Evolutionary conservation across 2,888 invertebrate genomes (phyloP).

Genomic region (Tetrapedia diversipes): DNA sequence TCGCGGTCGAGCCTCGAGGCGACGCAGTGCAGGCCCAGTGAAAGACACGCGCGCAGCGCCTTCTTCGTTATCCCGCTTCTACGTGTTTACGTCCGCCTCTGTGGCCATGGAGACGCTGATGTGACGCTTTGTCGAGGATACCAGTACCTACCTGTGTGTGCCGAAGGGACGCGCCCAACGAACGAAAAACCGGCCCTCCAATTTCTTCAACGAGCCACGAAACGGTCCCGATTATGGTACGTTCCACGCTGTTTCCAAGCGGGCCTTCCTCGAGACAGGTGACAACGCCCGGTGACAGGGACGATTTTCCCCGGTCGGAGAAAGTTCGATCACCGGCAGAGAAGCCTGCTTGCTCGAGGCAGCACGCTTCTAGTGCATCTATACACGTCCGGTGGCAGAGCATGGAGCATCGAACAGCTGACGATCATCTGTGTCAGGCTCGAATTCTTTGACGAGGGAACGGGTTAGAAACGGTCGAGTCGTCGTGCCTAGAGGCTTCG

Average conservation of each 20-base stretch:
- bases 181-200: constrained; percentile 13
- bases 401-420: constrained; percentile 32
- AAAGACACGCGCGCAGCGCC: constrained; percentile 13
- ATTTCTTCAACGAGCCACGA: constrained; percentile 14
- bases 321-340: constrained; percentile 52
- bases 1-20: constrained; percentile 3
- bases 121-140: constrained; percentile 26
- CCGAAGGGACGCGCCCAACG: constrained; percentile 31
- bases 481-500: not conserved
- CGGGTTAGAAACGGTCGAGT: not conserved
- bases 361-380: no score
- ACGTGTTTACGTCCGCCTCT: constrained; percentile 37
- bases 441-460: not conserved
- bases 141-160: no score
- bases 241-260: constrained; percentile 40
- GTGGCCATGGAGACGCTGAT: constrained; percentile 46
- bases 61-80: constrained; percentile 3
- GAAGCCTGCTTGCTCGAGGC: no score
- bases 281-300: constrained; percentile 37
- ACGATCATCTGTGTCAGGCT: constrained; percentile 40
- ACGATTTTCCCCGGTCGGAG: constrained; percentile 24
- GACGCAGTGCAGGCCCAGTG: constrained; percentile 32
- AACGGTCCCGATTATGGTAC: constrained; percentile 53
- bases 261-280: constrained; percentile 34
- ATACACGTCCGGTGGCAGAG: no score